A percentile compares a stretch with the other conserved stretches of the same genome.
These are phyloP conservation scores for Pseudopleuronectes americanus DNA, from an alignment of 2,797 vertebrate species.

Conservation along the genomic window DNA sequence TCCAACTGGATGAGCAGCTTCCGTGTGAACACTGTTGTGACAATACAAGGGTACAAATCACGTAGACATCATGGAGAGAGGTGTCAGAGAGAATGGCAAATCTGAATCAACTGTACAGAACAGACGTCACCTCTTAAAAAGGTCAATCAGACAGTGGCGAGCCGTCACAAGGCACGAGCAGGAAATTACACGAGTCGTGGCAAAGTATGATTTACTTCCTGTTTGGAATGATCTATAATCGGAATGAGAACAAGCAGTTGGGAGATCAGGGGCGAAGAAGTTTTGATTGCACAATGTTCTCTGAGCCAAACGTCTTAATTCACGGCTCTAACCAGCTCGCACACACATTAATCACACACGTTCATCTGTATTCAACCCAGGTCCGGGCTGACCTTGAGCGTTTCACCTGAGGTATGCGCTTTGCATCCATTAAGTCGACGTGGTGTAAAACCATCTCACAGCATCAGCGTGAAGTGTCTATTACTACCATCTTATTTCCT, in stretches of 20 bases:
- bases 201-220: constrained; percentile 18
- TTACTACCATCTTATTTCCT: constrained; percentile 86
- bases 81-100: constrained; percentile 5
- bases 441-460: constrained; percentile 77
- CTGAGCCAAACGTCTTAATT: constrained; percentile 60
- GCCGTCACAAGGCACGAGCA: background rate
- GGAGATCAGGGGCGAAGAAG: constrained; percentile 21
- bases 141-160: constrained; percentile 12
- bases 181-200: constrained; percentile 14
- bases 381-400: constrained; percentile 78
- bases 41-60: background rate
- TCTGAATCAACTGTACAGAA: constrained; percentile 8
- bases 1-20: constrained; percentile 49
- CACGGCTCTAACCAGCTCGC: constrained; percentile 46
- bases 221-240: constrained; percentile 8
- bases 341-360: constrained; percentile 43
- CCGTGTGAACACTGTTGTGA: background rate
- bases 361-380: constrained; percentile 77
- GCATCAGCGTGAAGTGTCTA: constrained; percentile 84
- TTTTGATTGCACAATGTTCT: constrained; percentile 52
- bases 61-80: background rate
- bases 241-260: constrained; percentile 29
- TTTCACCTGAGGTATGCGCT: constrained; percentile 78
- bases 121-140: constrained; percentile 4
- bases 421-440: constrained; percentile 79